A percentile compares a stretch with the other conserved stretches of the same genome.
phyloP scores from a whole-genome alignment of 2,113 vertebrate species.

The Sebastes schlegelii region DNA sequence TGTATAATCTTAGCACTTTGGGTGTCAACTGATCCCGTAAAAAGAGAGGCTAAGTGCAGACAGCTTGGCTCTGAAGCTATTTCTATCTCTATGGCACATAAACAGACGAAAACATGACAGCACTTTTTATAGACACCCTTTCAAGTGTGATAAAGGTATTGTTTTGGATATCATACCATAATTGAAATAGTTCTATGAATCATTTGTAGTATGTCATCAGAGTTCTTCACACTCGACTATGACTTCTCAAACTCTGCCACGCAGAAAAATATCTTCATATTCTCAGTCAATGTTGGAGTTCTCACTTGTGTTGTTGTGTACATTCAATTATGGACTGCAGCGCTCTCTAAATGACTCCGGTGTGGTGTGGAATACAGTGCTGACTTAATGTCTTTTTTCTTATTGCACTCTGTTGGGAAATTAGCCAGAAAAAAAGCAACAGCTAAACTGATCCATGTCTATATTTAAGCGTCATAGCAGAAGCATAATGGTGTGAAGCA shows the following conservation, averaged over 20 bases:
- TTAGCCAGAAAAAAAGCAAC: constrained; percentile 37
- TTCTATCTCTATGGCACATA: constrained; percentile 34
- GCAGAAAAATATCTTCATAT: constrained; percentile 17
- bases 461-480: constrained; percentile 60
- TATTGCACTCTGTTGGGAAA: constrained; percentile 56
- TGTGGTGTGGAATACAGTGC: constrained; percentile 32
- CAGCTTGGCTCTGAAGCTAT: constrained; percentile 32
- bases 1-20: constrained; percentile 31
- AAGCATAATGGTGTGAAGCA: constrained; percentile 42
- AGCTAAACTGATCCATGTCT: constrained; percentile 58
- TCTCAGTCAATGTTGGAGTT: not conserved
- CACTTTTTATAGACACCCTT: constrained; percentile 33
- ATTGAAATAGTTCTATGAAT: constrained; percentile 37
- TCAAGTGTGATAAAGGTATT: constrained; percentile 15
- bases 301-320: constrained; percentile 24
- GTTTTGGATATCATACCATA: constrained; percentile 6
- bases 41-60: constrained; percentile 29
- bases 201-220: constrained; percentile 30
- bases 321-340: constrained; percentile 37
- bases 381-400: constrained; percentile 58
- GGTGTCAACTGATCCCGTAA: constrained; percentile 37
- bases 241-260: constrained; percentile 13
- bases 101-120: constrained; percentile 10
- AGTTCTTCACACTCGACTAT: not conserved
- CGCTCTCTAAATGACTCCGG: constrained; percentile 25